A percentile compares a stretch with the other conserved stretches of the same genome.
Evolutionary conservation across 1,140 invertebrate species (phyloP).

Genomic region (Piezodorus guildinii): DNA sequence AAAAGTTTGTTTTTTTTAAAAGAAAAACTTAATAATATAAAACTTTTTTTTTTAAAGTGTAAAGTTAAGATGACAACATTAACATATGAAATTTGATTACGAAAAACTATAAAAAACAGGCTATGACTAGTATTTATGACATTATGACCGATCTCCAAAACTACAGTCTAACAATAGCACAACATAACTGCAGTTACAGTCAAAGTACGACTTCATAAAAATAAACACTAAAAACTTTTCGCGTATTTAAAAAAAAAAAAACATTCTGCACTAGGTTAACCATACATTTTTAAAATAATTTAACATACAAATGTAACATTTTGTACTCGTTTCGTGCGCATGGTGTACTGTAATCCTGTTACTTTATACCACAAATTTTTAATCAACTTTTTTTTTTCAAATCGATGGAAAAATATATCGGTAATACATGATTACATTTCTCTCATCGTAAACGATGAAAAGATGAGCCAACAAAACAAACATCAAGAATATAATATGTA

Average conservation of each 20-base stretch:
- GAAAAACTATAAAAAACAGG: background rate
- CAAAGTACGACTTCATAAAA: background rate
- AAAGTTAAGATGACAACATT: background rate
- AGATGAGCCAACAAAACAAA: background rate
- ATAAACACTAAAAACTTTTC: too few relatives aligned
- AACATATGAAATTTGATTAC: background rate
- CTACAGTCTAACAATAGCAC: background rate
- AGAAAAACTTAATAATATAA: background rate
- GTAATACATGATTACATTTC: constrained; percentile 9
- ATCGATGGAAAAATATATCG: background rate
- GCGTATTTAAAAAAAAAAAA: too few relatives aligned
- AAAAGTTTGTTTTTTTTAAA: too few relatives aligned
- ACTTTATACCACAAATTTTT: constrained; percentile 1
- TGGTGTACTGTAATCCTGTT: background rate
- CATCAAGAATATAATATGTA: constrained; percentile 1
- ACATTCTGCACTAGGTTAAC: constrained; percentile 1
- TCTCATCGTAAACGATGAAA: background rate
- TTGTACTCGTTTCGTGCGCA: constrained; percentile 13
- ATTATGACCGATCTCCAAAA: background rate
- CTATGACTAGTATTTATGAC: constrained; percentile 2
- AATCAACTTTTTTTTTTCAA: background rate
- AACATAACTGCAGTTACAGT: background rate
- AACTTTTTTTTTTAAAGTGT: background rate
- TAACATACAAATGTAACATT: constrained; percentile 20
- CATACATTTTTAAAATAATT: constrained; percentile 14